Evolutionary conservation across 1,140 invertebrate species (phyloP), one percentile per base, ranked within the genome.

Genomic region (Zaprionus kolodkinae): DNA sequence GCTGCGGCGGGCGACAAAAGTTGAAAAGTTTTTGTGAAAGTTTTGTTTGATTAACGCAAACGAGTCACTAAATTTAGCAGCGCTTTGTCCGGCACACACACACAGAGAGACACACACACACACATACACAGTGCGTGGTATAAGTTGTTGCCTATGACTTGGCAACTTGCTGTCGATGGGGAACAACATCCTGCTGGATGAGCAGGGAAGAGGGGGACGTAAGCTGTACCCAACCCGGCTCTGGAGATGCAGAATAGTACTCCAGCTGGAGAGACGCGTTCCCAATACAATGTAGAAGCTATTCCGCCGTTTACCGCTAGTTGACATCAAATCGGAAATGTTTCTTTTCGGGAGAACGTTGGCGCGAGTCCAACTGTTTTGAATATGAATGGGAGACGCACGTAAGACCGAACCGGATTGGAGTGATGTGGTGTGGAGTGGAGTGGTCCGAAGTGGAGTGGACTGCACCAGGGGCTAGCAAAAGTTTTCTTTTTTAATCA

Each of bases 261-360:
- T 36, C 36, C 50, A 56, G 43, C 27, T 15, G 30, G 30, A 17
- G 30, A 17, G 7, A 12, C 55, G n/a, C 72, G 84, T 88, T 75
- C 85, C 71, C 85, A 87, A 87, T 87, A 15, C n/a, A n/a, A n/a
- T 21, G 7, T 45, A 72, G 70, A 56, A 80, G 75, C 69, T 75
- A 84, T 87, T 74, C 55, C 27, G 21, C 21, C 21, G 56, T 88
- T 85, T 89, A 88, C 85, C 85, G 85, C 81, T 89, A 85, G 68
- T 48, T 88, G 85, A 88, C 85, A 88, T 79, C 73, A 84, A 88
- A 89, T 81, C 81, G 81, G 77, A 89, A 88, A 79, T 81, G 65
- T 72, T 40, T 78, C 71, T 79, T 80, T 88, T 89, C 63, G 73
- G 76, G 55, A 88, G 84, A 88, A 85, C 78, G 77, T 74, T 70